Evolutionary conservation across 2,888 invertebrate genomes (phyloP).

Genomic region (Cinara cedri): DNA sequence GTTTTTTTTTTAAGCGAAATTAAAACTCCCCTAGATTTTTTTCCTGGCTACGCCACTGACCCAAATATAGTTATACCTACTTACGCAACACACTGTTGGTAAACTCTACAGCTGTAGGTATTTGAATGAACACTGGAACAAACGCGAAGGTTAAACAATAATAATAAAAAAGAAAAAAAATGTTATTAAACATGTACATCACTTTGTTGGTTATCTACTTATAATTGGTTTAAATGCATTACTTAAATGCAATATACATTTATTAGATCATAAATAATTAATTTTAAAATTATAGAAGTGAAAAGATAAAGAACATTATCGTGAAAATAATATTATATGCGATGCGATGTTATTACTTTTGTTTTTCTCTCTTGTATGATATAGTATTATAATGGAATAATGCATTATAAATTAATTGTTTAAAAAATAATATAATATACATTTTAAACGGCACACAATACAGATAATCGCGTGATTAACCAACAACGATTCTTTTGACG

Average conservation of each 20-base stretch:
- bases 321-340: too few relatives aligned
- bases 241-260: background rate
- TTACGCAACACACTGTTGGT: too few relatives aligned
- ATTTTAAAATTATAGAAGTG: background rate
- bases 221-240: slow-evolving; percentile 4
- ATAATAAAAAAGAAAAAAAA: background rate
- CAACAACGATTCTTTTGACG: background rate
- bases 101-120: too few relatives aligned
- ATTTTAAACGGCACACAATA: slow-evolving; percentile 21
- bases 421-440: slow-evolving; percentile 3
- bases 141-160: too few relatives aligned
- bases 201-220: background rate
- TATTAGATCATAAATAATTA: background rate
- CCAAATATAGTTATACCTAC: too few relatives aligned
- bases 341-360: background rate
- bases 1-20: too few relatives aligned
- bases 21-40: too few relatives aligned
- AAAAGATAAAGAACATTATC: too few relatives aligned
- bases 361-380: background rate
- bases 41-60: too few relatives aligned
- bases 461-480: background rate
- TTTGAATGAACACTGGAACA: too few relatives aligned
- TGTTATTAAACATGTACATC: background rate
- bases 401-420: slow-evolving; percentile 23
- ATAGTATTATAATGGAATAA: too few relatives aligned